These are phyloP conservation scores for Anhinga rufa DNA, from an alignment of 2,113 vertebrate species.

Conservation along the genomic window DNA sequence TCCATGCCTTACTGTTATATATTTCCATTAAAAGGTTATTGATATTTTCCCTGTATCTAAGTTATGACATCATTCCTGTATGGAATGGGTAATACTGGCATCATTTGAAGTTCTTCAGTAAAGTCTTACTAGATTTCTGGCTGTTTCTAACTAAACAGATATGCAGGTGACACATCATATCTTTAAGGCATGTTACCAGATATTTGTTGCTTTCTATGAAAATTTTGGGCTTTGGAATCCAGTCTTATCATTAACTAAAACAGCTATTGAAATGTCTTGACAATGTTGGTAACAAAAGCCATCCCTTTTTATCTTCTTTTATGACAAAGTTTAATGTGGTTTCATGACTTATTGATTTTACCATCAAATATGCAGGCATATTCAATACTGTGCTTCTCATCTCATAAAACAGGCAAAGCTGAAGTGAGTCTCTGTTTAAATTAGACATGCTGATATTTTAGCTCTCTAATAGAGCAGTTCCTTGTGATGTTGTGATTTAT, in stretches of 20 bases:
- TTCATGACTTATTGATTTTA: background rate
- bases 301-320: background rate
- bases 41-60: background rate
- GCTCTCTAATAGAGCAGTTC: background rate
- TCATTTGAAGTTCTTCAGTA: background rate
- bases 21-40: constrained; percentile 25
- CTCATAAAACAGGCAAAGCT: background rate
- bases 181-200: background rate
- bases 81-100: background rate
- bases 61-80: background rate
- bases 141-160: background rate
- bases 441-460: background rate
- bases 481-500: background rate
- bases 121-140: background rate
- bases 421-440: constrained; percentile 1
- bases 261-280: background rate
- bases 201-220: background rate
- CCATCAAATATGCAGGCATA: background rate
- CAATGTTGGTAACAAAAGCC: background rate
- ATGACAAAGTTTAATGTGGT: background rate
- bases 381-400: background rate
- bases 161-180: background rate
- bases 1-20: constrained; percentile 1
- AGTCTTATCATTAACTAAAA: background rate
- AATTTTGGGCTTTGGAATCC: background rate